These are phyloP conservation scores for Aporrectodea caliginosa DNA, from an alignment of 1,140 invertebrate species.

Conservation along the genomic window DNA sequence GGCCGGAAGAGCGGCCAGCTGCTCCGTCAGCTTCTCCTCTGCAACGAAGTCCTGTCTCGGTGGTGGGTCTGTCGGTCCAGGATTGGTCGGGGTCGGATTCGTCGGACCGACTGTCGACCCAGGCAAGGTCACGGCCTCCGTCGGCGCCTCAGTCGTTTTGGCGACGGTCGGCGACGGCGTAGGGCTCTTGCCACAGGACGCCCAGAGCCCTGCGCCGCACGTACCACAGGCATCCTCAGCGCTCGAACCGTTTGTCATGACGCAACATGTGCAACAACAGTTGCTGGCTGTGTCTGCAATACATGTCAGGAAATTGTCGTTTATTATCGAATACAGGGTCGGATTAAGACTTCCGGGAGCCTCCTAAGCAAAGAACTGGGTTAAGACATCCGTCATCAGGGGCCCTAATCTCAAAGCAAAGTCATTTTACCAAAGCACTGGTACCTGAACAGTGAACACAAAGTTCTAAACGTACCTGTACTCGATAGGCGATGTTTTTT, in stretches of 20 bases:
- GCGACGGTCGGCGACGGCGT: neutral
- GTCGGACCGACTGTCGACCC: neutral
- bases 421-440: no score
- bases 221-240: neutral
- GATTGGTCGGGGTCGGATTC: neutral
- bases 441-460: no score
- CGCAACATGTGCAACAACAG: slow-evolving; percentile 19
- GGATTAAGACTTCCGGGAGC: no score
- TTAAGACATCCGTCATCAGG: no score
- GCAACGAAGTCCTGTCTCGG: neutral
- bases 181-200: neutral
- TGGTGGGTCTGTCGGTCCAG: neutral
- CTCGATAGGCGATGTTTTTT: no score
- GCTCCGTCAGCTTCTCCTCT: slow-evolving; percentile 16
- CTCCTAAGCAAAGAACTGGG: no score
- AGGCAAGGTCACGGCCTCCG: neutral
- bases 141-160: neutral
- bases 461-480: no score
- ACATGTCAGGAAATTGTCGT: neutral
- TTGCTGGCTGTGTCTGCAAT: neutral
- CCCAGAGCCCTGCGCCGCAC: neutral
- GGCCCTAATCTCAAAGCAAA: no score
- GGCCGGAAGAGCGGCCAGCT: neutral
- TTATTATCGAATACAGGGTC: no score
- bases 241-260: neutral